Conservation (phyloP, 2,888 invertebrate species). For the Eilema depressum region DNA sequence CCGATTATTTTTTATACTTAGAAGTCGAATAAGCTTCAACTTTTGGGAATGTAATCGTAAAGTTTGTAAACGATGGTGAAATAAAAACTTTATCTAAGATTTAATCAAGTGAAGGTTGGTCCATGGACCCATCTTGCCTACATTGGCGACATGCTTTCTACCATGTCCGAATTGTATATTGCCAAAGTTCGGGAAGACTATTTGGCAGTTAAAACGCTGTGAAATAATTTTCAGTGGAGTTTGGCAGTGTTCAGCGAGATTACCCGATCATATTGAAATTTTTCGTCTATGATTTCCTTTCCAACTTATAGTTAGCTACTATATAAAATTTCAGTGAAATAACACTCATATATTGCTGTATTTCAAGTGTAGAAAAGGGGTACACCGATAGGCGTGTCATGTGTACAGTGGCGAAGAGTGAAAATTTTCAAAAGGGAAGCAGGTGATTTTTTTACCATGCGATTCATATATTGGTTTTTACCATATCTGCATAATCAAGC, state of each 20-base stretch:
- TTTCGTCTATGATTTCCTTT: too few species aligned
- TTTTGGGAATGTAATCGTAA: background rate
- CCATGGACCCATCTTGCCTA: background rate
- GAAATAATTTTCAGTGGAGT: background rate
- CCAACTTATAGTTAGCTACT: too few species aligned
- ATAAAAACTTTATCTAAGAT: constrained; percentile 1
- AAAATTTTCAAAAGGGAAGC: too few species aligned
- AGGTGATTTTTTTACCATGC: too few species aligned
- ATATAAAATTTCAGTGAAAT: too few species aligned
- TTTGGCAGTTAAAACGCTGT: background rate
- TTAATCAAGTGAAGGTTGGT: background rate
- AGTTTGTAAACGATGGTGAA: constrained; percentile 2
- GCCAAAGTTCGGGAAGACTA: background rate
- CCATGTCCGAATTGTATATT: background rate
- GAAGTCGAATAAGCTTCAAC: background rate
- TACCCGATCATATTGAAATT: too few species aligned
- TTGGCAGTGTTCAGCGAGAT: background rate
- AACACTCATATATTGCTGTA: too few species aligned
- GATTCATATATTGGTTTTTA: too few species aligned
- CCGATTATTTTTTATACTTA: background rate
- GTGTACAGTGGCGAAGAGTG: too few species aligned
- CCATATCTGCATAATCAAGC: too few species aligned
- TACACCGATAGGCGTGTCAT: too few species aligned
- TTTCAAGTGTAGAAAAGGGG: too few species aligned
- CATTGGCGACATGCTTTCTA: background rate